These are phyloP conservation scores for Embiotoca jacksoni DNA, from an alignment of 2,113 vertebrate species.

Conservation along the genomic window DNA sequence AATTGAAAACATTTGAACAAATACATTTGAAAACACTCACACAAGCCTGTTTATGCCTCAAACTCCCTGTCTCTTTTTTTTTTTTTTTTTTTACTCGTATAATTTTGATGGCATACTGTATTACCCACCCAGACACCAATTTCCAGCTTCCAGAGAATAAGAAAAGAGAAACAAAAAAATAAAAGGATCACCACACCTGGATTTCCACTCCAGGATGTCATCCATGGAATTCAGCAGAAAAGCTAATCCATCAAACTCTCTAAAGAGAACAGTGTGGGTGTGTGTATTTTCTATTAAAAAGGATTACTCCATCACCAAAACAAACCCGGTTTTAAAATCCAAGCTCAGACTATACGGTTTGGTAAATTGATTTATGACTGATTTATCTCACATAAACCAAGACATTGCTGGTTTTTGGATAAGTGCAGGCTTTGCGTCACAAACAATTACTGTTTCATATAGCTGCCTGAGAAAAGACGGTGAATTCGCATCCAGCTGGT, in stretches of 20 bases:
- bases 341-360: constrained; percentile 62
- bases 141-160: constrained; percentile 32
- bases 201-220: constrained; percentile 76
- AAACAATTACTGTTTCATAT: constrained; percentile 64
- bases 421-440: constrained; percentile 65
- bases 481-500: constrained; percentile 55
- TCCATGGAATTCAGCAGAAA: constrained; percentile 72
- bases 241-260: constrained; percentile 80
- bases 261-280: constrained; percentile 61
- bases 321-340: constrained; percentile 65
- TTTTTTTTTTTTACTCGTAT: constrained; percentile 2
- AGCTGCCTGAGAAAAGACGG: constrained; percentile 47
- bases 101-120: constrained; percentile 34
- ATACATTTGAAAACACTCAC: constrained; percentile 9
- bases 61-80: neutral
- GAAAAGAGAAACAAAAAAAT: neutral
- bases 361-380: constrained; percentile 82
- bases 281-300: constrained; percentile 81
- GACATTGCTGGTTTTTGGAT: constrained; percentile 69
- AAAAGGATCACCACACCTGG: constrained; percentile 74
- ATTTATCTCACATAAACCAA: constrained; percentile 73
- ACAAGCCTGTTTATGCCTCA: neutral
- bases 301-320: constrained; percentile 82
- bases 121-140: constrained; percentile 50
- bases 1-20: constrained; percentile 10